phyloP scores from a whole-genome alignment of 2,888 invertebrate genomes.

The Tholera decimalis region DNA sequence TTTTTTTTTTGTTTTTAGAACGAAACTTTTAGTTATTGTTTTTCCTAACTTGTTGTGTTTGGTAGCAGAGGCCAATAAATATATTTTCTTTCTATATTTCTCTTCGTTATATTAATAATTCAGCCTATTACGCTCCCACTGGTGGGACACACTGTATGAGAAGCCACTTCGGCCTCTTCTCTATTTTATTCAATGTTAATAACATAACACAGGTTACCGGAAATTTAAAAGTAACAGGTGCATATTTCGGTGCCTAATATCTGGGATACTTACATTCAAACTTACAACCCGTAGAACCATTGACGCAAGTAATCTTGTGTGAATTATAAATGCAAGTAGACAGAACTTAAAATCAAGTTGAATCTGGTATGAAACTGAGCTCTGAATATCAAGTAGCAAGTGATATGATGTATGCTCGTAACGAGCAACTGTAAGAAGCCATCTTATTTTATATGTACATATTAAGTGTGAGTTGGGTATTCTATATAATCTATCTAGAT shows the following conservation, averaged over 20 bases:
- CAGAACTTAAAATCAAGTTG: conserved; percentile 53
- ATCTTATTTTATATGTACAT: conserved; percentile 21
- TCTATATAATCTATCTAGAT: too few species aligned
- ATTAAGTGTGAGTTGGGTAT: neutral
- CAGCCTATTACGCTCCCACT: too few species aligned
- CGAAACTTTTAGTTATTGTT: too few species aligned
- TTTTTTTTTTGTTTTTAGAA: too few species aligned
- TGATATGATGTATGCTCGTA: conserved; percentile 45
- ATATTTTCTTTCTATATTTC: too few species aligned
- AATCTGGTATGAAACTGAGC: conserved; percentile 53
- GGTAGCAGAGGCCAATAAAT: too few species aligned
- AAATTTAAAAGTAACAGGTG: conserved; percentile 2
- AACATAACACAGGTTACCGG: neutral
- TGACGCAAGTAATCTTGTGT: conserved; percentile 49
- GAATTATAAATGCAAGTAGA: conserved; percentile 56
- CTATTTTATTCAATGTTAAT: too few species aligned
- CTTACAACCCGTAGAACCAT: conserved; percentile 36
- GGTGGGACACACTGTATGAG: too few species aligned
- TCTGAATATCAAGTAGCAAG: conserved; percentile 55
- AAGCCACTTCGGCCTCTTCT: too few species aligned
- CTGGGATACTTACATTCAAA: conserved; percentile 46
- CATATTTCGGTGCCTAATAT: conserved; percentile 35
- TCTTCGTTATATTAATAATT: too few species aligned
- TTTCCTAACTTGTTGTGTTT: too few species aligned
- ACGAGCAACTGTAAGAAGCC: conserved; percentile 20